phyloP scores from a whole-genome alignment of 2,888 invertebrate genomes.

The Nymphalis polychloros region DNA sequence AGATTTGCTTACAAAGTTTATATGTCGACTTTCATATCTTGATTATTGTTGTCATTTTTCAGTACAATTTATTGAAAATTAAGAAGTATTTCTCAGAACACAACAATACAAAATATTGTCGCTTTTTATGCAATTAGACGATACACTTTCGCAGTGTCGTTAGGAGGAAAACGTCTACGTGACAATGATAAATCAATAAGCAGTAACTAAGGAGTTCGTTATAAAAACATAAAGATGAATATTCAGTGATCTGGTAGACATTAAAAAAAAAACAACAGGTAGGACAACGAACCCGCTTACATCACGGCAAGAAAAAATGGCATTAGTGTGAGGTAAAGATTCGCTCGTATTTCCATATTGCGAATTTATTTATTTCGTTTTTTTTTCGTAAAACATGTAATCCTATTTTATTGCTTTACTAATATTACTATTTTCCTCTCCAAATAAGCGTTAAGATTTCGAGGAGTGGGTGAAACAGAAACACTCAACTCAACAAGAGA shows the following conservation, averaged over 20 bases:
- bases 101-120: neutral
- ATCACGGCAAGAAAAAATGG: slow-evolving; percentile 64
- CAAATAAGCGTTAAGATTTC: no score
- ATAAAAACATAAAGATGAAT: slow-evolving; percentile 66
- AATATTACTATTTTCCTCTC: neutral
- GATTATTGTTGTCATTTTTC: no score
- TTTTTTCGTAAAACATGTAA: neutral
- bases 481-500: no score
- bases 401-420: neutral
- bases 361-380: neutral
- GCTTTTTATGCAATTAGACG: neutral
- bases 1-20: no score
- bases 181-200: slow-evolving; percentile 63
- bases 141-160: slow-evolving; percentile 5
- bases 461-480: no score
- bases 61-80: no score
- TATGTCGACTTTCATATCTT: no score
- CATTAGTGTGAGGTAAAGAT: slow-evolving; percentile 31
- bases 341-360: slow-evolving; percentile 35
- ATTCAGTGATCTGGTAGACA: slow-evolving; percentile 52
- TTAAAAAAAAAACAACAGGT: slow-evolving; percentile 60
- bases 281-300: slow-evolving; percentile 58
- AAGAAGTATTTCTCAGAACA: neutral
- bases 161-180: slow-evolving; percentile 22
- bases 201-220: slow-evolving; percentile 54